Conservation (phyloP, 2,888 invertebrate genomes). For the Plemyria rubiginata region DNA sequence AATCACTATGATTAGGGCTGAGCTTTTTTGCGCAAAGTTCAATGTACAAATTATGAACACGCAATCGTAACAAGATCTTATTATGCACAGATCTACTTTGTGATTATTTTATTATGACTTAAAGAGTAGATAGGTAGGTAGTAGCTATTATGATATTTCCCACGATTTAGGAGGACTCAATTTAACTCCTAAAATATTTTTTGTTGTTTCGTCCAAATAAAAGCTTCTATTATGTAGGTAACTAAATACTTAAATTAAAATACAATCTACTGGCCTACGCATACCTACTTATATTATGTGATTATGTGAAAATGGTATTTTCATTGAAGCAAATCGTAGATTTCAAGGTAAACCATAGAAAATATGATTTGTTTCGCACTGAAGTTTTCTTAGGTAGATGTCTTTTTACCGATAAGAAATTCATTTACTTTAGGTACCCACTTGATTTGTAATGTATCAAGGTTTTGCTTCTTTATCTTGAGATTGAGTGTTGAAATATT, state of each 20-base stretch:
- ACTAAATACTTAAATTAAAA: too few relatives aligned
- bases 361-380: constrained; percentile 42
- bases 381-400: constrained; percentile 8
- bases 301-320: not conserved
- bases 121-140: too few relatives aligned
- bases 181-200: too few relatives aligned
- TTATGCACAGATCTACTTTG: constrained; percentile 6
- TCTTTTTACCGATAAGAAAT: constrained; percentile 30
- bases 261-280: too few relatives aligned
- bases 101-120: not conserved
- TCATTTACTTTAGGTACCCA: constrained; percentile 21
- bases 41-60: constrained; percentile 33
- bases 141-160: too few relatives aligned
- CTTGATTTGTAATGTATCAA: constrained; percentile 2
- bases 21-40: constrained; percentile 35
- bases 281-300: not conserved
- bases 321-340: constrained; percentile 1
- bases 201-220: too few relatives aligned
- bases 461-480: constrained; percentile 5
- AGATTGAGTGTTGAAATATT: not conserved
- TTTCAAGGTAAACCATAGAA: constrained; percentile 19
- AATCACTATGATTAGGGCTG: constrained; percentile 22
- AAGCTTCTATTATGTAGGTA: too few relatives aligned
- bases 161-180: too few relatives aligned
- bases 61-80: constrained; percentile 38